Percentiles rank a stretch among this genome's conserved stretches.
These are phyloP conservation scores for Rhyacophila brunnea DNA, from an alignment of 1,140 invertebrate genomes.

Conservation along the genomic window DNA sequence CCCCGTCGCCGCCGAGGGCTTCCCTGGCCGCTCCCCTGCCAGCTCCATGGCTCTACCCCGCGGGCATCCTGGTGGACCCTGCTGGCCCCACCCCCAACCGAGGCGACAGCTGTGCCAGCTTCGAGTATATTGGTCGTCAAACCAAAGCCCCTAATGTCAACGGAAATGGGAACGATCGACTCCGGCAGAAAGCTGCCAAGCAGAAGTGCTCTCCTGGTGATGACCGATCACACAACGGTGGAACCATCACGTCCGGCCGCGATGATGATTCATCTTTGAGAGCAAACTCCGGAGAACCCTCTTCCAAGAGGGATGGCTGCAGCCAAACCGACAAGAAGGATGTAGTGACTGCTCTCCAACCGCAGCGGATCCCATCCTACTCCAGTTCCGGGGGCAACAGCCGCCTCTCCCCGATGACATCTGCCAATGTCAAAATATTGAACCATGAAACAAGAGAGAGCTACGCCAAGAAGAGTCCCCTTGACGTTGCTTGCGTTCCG, in stretches of 20 bases:
- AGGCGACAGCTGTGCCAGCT: slow-evolving; percentile 64
- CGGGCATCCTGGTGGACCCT: slow-evolving; percentile 27
- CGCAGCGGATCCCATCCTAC: slow-evolving; percentile 50
- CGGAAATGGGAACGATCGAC: slow-evolving; percentile 16
- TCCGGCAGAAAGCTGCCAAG: slow-evolving; percentile 45
- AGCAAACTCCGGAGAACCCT: slow-evolving; percentile 52
- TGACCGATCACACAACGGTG: slow-evolving; percentile 46
- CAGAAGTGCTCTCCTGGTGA: slow-evolving; percentile 46
- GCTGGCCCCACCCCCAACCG: slow-evolving; percentile 45
- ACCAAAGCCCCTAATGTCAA: slow-evolving; percentile 38
- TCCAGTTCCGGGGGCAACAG: slow-evolving; percentile 48
- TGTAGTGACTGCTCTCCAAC: slow-evolving; percentile 40
- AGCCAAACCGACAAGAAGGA: slow-evolving; percentile 66
- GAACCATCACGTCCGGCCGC: slow-evolving; percentile 43
- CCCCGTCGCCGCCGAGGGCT: slow-evolving; percentile 54
- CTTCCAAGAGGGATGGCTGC: slow-evolving; percentile 59
- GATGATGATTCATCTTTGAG: slow-evolving; percentile 53
- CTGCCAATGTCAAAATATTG: slow-evolving; percentile 49
- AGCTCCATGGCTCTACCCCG: slow-evolving; percentile 37
- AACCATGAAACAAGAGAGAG: slow-evolving; percentile 51
- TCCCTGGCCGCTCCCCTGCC: slow-evolving; percentile 61
- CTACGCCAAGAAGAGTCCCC: slow-evolving; percentile 50
- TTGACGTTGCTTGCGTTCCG: slow-evolving; percentile 53
- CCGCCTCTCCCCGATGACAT: slow-evolving; percentile 47
- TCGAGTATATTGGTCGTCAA: slow-evolving; percentile 52